Base-by-base conservation (phyloP, 2,888 invertebrate genomes). In the Nemapogon koenigi region DNA sequence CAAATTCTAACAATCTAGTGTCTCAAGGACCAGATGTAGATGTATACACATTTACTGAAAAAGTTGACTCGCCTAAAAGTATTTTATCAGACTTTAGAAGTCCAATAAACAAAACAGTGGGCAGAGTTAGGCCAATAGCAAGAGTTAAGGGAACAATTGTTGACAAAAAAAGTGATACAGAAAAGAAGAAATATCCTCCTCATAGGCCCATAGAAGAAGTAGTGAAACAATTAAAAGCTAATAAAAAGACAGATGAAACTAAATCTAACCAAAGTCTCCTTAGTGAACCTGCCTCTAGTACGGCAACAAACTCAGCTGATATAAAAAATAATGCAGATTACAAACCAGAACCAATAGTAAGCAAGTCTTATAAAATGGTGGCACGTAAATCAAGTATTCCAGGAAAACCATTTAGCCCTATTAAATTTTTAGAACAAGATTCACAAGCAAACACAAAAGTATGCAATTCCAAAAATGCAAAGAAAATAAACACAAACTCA, bases 321-420 rank as follows among this genome's bases (percentile, higher is more conserved):
- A 46, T 41, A 55, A 59, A 38, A 59, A 54, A 46, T 3, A 8
- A 13, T 18, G 22, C 42, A 2, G 67, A 63, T 40, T 67, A 70
- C 37, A 58, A 61, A 39, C 73, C 76, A 33, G 65, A 66, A 52
- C 65, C 72, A 33, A 72, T 76, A 43, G 62, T 78, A 13, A 76
- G 78, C 45, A 79, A 79, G 49, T 76, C 78, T 13, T 76, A 78
- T 48, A 78, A 76, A 59, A 79, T 76, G 76, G 76, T 79, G n/a
- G 76, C 78, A 29, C 56, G 78, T 35, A 78, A 78, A 55, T 75
- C 78, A 15, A 78, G 76, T 44, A 69, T 78, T 29, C 76, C 78
- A 13, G 78, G 78, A n/a, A 72, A 75, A 54, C 78, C 75, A 26
- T 76, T 76, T 48, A 76, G 73, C 42, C 76, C 76, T 8, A 69